Conservation (phyloP, 2,888 invertebrate species). For the Diogma glabrata region DNA sequence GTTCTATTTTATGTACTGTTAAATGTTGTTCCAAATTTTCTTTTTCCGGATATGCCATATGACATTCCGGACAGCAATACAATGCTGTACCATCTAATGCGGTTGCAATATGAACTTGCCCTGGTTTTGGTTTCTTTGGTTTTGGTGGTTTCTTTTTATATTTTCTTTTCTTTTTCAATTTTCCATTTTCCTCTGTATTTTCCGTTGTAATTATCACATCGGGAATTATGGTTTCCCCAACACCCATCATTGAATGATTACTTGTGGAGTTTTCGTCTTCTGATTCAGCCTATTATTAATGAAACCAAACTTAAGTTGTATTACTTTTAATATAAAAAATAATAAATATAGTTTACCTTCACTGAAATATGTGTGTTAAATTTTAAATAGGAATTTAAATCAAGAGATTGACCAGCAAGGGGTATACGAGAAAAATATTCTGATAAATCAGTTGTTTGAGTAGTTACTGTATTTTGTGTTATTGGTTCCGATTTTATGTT, state of each 20-base stretch:
- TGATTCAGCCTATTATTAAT: constrained; percentile 20
- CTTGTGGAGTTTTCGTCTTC: constrained; percentile 27
- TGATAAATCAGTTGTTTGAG: constrained; percentile 35
- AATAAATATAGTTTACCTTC: constrained; percentile 15
- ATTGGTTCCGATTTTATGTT: constrained; percentile 31
- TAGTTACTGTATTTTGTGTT: constrained; percentile 30
- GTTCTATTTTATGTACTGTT: constrained; percentile 66
- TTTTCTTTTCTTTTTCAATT: constrained; percentile 61
- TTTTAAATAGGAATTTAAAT: constrained; percentile 50
- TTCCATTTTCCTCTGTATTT: constrained; percentile 26
- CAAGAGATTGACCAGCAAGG: constrained; percentile 40
- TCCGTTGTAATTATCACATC: constrained; percentile 24
- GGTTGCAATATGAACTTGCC: constrained; percentile 63
- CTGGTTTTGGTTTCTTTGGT: constrained; percentile 67
- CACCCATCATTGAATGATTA: constrained; percentile 26
- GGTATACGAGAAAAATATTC: constrained; percentile 43
- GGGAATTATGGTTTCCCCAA: background rate
- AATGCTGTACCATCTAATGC: constrained; percentile 62
- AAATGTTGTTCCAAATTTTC: constrained; percentile 66
- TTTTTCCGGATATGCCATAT: constrained; percentile 71
- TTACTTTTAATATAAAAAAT: background rate
- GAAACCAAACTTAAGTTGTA: too few relatives aligned
- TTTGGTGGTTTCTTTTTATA: constrained; percentile 71
- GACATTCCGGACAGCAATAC: constrained; percentile 70
- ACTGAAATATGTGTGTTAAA: constrained; percentile 44